phyloP scores from a whole-genome alignment of 2,113 vertebrate genomes.

The Hemichromis elongatus region DNA sequence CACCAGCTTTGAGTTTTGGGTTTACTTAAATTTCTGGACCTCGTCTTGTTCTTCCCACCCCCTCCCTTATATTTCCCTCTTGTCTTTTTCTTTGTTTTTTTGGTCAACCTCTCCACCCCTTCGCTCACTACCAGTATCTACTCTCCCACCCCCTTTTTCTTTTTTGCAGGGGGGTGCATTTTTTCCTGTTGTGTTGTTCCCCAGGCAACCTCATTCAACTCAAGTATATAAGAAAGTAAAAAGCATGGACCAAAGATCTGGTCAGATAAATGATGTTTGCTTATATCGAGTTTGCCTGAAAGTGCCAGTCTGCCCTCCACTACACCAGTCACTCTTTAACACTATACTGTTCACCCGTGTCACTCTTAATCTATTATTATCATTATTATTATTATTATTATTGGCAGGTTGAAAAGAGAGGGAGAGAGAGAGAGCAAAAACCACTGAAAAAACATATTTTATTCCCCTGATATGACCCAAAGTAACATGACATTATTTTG shows the following conservation, averaged over 20 bases:
- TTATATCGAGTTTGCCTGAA: constrained; percentile 69
- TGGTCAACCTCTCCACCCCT: constrained; percentile 44
- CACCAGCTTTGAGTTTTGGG: background rate
- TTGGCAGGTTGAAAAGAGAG: background rate
- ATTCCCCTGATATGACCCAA: constrained; percentile 10
- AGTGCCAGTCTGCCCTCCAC: constrained; percentile 40
- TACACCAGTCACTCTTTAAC: constrained; percentile 18
- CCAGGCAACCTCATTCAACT: constrained; percentile 72
- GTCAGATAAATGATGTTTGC: constrained; percentile 71
- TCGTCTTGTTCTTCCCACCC: background rate
- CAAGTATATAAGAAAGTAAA: constrained; percentile 67
- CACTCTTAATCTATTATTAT: background rate
- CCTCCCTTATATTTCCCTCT: constrained; percentile 31
- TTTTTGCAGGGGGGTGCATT: constrained; percentile 41
- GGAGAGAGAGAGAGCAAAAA: background rate
- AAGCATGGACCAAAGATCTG: constrained; percentile 63
- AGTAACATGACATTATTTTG: constrained; percentile 11
- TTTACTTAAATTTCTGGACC: constrained; percentile 3
- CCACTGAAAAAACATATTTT: background rate
- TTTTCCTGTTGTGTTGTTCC: constrained; percentile 62
- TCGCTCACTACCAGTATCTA: constrained; percentile 18
- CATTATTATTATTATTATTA: background rate
- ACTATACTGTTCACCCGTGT: constrained; percentile 1
- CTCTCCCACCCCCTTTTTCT: constrained; percentile 1
- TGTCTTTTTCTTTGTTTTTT: constrained; percentile 23